Conservation (phyloP, 2,797 vertebrate species). For the Pangasius mekongensis region DNA sequence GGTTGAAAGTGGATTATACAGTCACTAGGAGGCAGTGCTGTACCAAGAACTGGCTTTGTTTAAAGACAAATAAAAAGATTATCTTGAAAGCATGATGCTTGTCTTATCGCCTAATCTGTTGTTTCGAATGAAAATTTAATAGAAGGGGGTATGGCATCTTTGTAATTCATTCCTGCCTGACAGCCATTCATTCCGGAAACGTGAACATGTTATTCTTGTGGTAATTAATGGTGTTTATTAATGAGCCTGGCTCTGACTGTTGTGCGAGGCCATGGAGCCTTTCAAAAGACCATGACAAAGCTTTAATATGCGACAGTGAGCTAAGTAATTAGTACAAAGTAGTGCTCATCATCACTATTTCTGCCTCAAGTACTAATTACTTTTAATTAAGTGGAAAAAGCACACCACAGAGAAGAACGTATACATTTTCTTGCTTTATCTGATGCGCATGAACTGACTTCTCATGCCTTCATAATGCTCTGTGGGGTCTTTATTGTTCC, state of each 20-base stretch:
- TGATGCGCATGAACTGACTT: slow-evolving; percentile 18
- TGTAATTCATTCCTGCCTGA: neutral
- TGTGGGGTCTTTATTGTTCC: slow-evolving; percentile 12
- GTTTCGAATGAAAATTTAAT: neutral
- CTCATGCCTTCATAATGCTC: slow-evolving; percentile 35
- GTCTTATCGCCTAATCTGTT: slow-evolving; percentile 3
- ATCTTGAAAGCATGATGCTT: neutral
- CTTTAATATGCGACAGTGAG: slow-evolving; percentile 23
- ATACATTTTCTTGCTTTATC: slow-evolving; percentile 3
- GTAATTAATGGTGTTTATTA: slow-evolving; percentile 31
- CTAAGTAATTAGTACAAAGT: slow-evolving; percentile 34
- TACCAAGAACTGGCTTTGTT: neutral
- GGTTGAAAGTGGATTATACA: neutral
- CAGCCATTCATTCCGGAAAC: slow-evolving; percentile 10
- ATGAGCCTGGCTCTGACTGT: slow-evolving; percentile 18
- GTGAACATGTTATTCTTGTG: slow-evolving; percentile 7
- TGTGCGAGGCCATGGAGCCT: slow-evolving; percentile 1
- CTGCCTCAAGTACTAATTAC: slow-evolving; percentile 37
- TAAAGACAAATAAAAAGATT: neutral
- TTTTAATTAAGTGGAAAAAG: slow-evolving; percentile 35
- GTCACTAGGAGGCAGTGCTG: slow-evolving; percentile 40
- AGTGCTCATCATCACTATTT: slow-evolving; percentile 25
- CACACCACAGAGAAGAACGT: slow-evolving; percentile 10
- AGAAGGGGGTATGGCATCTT: neutral
- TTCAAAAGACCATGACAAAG: slow-evolving; percentile 8